These are phyloP conservation scores for Ammospiza maritima DNA, from an alignment of 2,797 vertebrate species.

Conservation along the genomic window DNA sequence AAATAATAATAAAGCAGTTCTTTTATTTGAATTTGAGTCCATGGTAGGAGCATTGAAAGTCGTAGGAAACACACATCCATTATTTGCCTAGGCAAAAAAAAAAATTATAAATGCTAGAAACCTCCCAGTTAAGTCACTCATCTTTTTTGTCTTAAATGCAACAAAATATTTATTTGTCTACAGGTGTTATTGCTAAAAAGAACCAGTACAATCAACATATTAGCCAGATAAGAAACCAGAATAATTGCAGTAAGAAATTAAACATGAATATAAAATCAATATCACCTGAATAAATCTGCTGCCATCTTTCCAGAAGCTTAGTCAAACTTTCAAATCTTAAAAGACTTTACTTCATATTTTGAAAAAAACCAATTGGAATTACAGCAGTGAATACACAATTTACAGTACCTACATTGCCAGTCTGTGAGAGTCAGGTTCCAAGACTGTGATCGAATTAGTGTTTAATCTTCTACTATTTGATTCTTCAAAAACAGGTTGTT, in stretches of 20 bases:
- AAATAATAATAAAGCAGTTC: neutral
- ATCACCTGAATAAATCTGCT: neutral
- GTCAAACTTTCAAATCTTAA: neutral
- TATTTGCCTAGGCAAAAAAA: neutral
- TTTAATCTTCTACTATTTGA: neutral
- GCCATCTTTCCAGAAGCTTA: neutral
- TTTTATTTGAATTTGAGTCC: neutral
- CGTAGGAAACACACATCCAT: neutral
- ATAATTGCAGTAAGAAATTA: neutral
- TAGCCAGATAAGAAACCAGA: neutral
- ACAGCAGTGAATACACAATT: neutral
- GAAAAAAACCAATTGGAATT: neutral
- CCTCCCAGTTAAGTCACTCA: neutral
- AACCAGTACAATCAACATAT: neutral
- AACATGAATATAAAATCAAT: neutral
- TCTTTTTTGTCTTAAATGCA: neutral
- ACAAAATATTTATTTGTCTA: neutral
- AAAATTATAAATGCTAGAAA: neutral
- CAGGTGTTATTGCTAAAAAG: neutral
- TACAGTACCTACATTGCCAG: neutral
- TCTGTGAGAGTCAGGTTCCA: neutral
- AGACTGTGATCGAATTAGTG: neutral
- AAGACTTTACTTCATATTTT: neutral
- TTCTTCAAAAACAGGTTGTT: constrained; percentile 84
- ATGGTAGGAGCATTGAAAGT: neutral